Evolutionary conservation across 2,888 invertebrate species (phyloP), one percentile per base, ranked within the genome.

Genomic region (Charanyca ferruginea): DNA sequence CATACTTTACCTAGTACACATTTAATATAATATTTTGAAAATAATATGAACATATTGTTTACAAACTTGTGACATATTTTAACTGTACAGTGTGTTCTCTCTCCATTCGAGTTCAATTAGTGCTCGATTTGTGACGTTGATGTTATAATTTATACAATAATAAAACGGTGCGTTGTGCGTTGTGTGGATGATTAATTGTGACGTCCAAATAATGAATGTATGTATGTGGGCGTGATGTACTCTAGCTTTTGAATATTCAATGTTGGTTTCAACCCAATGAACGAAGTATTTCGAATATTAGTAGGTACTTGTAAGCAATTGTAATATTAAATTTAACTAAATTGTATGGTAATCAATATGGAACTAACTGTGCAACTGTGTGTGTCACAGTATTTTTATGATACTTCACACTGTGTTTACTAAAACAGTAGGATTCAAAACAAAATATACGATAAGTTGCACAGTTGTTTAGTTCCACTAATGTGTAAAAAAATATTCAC

Each of bases 111-210:
- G 16, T 41, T 11, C 11, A 49, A 61, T 48, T 11, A 1, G 20
- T 2, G 9, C 59, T 49, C 13, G 18, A 61, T 58, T 54, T 13
- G 16, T 51, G n/a, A 48, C 28, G 57, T 61, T 45, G 53, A 49
- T 54, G 35, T 54, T 35, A 49, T 67, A 61, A 62, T 51, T 54
- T 5, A 42, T 58, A 68, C 18, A 58, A 44, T 48, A 32, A 59
- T 44, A 32, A 38, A 13, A 38, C n/a, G n/a, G n/a, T n/a, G n/a
- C n/a, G 4, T 38, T 25, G 41, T 32, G 47, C 22, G 25, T 18
- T 23, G 23, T 22, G 66, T 20, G 54, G 16, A 20, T 66, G 54
- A 73, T 55, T 55, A 51, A 74, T 74, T 51, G 51, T 72, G 28
- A 41, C 22, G 54, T 59, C 35, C n/a, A 11, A 51, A 63, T 63